phyloP scores from a whole-genome alignment of 2,888 invertebrate genomes.

The Netelia virgata region DNA sequence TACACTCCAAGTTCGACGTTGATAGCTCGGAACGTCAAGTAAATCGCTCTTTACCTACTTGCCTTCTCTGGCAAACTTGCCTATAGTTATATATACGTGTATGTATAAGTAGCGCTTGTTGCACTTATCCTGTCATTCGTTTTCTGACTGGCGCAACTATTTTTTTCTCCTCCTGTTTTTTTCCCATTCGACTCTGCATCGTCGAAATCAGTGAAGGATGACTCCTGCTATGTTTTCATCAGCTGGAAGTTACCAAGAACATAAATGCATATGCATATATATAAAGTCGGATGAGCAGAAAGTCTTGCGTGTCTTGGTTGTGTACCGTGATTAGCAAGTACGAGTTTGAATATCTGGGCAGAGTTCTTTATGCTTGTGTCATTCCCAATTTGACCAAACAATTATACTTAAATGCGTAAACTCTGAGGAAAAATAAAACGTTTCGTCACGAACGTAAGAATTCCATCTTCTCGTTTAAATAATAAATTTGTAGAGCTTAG shows the following conservation, averaged over 20 bases:
- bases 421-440: background rate
- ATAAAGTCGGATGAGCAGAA: constrained; percentile 4
- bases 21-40: constrained; percentile 51
- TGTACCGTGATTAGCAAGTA: constrained; percentile 47
- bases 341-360: background rate
- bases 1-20: constrained; percentile 44
- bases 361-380: constrained; percentile 13
- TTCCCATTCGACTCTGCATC: constrained; percentile 44
- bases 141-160: constrained; percentile 32
- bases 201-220: constrained; percentile 28
- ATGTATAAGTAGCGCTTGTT: background rate
- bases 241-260: constrained; percentile 20
- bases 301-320: constrained; percentile 17
- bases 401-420: constrained; percentile 52
- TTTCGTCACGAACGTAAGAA: too few relatives aligned
- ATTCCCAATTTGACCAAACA: constrained; percentile 49
- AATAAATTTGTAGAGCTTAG: too few relatives aligned
- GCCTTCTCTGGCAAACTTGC: constrained; percentile 64
- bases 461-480: too few relatives aligned
- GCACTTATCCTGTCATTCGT: constrained; percentile 40
- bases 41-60: constrained; percentile 69
- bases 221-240: constrained; percentile 43
- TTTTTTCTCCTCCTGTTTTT: constrained; percentile 24
- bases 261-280: constrained; percentile 4
- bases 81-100: constrained; percentile 18